These are phyloP conservation scores for Papilio xuthus DNA, from an alignment of 1,140 invertebrate genomes.

Conservation along the genomic window DNA sequence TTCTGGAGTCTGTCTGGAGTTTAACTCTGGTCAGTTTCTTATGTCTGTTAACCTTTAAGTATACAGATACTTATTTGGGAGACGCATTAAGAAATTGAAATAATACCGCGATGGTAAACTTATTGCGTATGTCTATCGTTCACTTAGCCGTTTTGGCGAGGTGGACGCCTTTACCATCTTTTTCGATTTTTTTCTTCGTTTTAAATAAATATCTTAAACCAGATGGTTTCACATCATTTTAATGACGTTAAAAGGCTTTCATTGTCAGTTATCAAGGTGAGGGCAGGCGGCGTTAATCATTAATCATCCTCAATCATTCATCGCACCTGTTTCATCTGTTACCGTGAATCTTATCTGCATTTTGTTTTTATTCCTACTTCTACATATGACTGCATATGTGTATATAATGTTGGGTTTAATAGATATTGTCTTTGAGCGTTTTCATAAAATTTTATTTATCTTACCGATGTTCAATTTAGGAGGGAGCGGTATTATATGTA, in stretches of 20 bases:
- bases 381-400: too few species aligned
- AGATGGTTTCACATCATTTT: neutral
- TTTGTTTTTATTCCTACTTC: neutral
- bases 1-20: too few species aligned
- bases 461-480: conserved; percentile 10
- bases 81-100: too few species aligned
- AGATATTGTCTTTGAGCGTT: neutral
- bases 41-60: too few species aligned
- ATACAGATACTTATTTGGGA: too few species aligned
- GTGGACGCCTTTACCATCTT: too few species aligned
- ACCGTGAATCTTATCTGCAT: neutral
- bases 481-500: neutral
- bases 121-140: too few species aligned
- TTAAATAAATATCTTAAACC: neutral
- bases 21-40: too few species aligned
- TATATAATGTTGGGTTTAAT: neutral
- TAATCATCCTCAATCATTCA: neutral
- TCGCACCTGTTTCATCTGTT: neutral
- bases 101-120: too few species aligned
- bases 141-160: too few species aligned
- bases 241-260: neutral
- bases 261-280: neutral
- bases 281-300: neutral
- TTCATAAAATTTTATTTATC: conserved; percentile 8
- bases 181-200: neutral